phyloP scores from a whole-genome alignment of 1,140 invertebrate species.

The Nephila pilipes region DNA sequence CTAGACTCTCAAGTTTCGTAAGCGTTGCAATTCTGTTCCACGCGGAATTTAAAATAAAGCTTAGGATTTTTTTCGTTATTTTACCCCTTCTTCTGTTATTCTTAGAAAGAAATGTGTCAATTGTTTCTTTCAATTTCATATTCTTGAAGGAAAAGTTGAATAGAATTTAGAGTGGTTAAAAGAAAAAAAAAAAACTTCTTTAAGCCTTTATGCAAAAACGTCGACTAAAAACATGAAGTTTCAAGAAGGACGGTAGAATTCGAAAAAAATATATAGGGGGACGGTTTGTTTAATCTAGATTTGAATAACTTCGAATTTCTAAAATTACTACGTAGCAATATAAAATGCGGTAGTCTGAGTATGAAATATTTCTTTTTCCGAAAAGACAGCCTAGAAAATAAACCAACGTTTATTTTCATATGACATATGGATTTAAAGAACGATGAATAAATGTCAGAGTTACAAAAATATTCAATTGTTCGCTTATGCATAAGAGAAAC shows the following conservation, averaged over 20 bases:
- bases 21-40: neutral
- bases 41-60: neutral
- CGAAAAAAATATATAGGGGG: neutral
- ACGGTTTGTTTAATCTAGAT: slow-evolving; percentile 25
- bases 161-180: slow-evolving; percentile 28
- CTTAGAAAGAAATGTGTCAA: slow-evolving; percentile 47
- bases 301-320: slow-evolving; percentile 51
- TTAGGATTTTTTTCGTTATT: neutral
- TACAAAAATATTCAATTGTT: neutral
- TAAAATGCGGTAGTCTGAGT: neutral
- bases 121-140: slow-evolving; percentile 41
- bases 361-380: neutral
- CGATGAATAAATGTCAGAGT: neutral
- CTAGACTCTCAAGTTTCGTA: slow-evolving; percentile 15
- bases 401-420: neutral
- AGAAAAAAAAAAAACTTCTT: slow-evolving; percentile 29
- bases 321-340: slow-evolving; percentile 3
- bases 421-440: neutral
- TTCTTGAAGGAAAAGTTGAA: slow-evolving; percentile 30
- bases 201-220: neutral
- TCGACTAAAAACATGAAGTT: neutral
- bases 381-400: neutral
- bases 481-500: neutral
- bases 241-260: neutral
- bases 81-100: neutral